Evolutionary conservation across 1,140 invertebrate species (phyloP).

Genomic region (Pseudobourletiella spinata): DNA sequence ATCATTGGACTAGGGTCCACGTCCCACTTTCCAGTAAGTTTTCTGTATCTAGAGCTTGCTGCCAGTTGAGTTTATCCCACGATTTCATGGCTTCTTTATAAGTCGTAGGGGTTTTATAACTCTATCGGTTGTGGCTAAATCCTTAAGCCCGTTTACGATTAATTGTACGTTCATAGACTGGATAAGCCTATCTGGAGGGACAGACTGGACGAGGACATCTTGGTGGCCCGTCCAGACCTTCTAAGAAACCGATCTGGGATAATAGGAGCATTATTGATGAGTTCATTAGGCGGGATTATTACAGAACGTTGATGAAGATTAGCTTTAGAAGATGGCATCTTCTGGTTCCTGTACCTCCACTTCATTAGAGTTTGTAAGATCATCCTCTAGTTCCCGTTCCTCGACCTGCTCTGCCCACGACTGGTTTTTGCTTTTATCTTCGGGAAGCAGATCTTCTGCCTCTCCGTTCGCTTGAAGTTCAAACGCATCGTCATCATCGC

Average conservation of each 20-base stretch:
- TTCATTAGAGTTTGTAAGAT: too few relatives aligned
- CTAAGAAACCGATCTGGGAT: neutral
- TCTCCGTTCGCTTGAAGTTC: neutral
- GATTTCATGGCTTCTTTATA: slow-evolving; percentile 12
- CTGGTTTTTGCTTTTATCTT: too few relatives aligned
- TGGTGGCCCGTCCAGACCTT: neutral
- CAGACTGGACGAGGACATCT: too few relatives aligned
- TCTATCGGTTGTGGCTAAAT: neutral
- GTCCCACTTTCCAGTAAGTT: neutral
- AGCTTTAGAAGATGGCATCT: too few relatives aligned
- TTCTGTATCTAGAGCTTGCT: neutral
- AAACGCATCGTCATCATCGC: neutral
- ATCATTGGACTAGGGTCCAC: slow-evolving; percentile 35
- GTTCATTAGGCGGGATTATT: neutral
- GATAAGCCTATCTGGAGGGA: neutral
- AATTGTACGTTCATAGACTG: neutral
- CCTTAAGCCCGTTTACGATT: neutral
- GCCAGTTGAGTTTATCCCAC: neutral
- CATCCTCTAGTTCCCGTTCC: too few relatives aligned
- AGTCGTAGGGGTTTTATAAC: neutral
- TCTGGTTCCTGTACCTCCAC: too few relatives aligned
- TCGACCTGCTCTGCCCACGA: too few relatives aligned
- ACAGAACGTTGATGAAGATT: too few relatives aligned
- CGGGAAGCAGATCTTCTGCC: neutral
- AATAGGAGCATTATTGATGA: neutral